Percentiles rank a stretch among this genome's conserved stretches.
These are phyloP conservation scores for Mergus octosetaceus DNA, from an alignment of 2,797 vertebrate species.

Conservation along the genomic window DNA sequence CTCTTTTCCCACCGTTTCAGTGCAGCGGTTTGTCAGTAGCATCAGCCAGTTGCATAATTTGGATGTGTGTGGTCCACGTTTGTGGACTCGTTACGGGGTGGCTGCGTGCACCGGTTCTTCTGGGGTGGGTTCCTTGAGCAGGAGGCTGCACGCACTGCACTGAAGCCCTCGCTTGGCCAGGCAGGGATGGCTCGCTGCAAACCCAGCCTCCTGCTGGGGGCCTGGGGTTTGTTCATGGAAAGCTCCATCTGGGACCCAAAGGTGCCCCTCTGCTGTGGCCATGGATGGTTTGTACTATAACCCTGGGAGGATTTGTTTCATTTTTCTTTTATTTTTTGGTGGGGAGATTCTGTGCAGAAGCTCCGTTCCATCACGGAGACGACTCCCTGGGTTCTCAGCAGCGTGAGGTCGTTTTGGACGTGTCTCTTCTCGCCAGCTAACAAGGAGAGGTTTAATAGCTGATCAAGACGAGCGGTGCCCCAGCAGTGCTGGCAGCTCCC, in stretches of 20 bases:
- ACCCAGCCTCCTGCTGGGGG: not conserved
- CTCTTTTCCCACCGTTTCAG: rapidly evolving
- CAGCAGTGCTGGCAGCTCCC: slow-evolving; percentile 18
- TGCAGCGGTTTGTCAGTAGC: not conserved
- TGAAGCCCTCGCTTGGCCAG: not conserved
- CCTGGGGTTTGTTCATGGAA: not conserved
- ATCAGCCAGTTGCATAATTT: rapidly evolving
- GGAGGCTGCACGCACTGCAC: too few species aligned
- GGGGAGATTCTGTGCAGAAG: not conserved
- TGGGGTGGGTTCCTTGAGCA: not conserved
- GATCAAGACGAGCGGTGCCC: slow-evolving; percentile 6
- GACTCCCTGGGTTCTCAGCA: not conserved
- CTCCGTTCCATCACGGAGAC: not conserved
- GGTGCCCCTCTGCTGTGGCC: rapidly evolving
- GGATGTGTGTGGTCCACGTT: rapidly evolving
- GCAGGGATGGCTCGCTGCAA: rapidly evolving
- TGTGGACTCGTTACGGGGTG: rapidly evolving
- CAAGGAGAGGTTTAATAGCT: slow-evolving; percentile 35
- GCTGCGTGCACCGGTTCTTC: rapidly evolving
- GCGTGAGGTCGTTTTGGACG: not conserved
- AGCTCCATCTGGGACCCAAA: not conserved
- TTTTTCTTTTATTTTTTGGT: not conserved
- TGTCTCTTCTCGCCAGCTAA: not conserved
- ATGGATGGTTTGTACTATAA: not conserved
- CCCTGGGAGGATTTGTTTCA: not conserved